Percentiles rank a stretch among this genome's conserved stretches.
phyloP scores from a whole-genome alignment of 2,888 invertebrate species.

The Morinoia aosen region DNA sequence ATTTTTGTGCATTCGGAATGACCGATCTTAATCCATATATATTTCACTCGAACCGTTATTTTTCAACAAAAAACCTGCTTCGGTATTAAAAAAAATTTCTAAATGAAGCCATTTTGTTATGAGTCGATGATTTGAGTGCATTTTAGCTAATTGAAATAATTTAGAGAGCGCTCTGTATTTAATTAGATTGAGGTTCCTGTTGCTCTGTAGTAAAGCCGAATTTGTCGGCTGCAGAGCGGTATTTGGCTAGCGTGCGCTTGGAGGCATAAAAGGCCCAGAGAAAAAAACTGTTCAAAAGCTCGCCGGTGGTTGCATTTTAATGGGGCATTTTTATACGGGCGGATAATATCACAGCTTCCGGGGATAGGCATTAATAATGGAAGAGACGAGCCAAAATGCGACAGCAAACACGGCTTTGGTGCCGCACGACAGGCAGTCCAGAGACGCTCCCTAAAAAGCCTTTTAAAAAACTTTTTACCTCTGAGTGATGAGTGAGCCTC shows the following conservation, averaged over 20 bases:
- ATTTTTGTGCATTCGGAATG: too few relatives aligned
- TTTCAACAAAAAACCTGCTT: background rate
- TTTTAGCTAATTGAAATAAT: background rate
- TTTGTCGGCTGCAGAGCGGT: background rate
- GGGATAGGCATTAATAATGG: slow-evolving; percentile 40
- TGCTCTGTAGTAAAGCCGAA: background rate
- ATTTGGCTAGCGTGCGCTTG: background rate
- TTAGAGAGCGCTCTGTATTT: background rate
- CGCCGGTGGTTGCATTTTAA: slow-evolving; percentile 34
- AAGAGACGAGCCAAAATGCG: slow-evolving; percentile 26
- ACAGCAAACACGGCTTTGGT: background rate
- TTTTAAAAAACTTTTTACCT: background rate
- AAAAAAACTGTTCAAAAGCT: slow-evolving; percentile 14
- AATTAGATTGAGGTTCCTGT: background rate
- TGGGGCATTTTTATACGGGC: slow-evolving; percentile 23
- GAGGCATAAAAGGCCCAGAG: background rate
- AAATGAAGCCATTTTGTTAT: background rate
- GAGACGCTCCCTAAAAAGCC: background rate
- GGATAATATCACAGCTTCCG: slow-evolving; percentile 37
- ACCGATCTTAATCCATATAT: background rate
- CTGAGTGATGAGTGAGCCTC: background rate
- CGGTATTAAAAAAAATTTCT: background rate
- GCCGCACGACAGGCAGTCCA: background rate
- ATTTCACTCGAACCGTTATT: background rate
- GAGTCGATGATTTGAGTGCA: background rate